phyloP scores from a whole-genome alignment of 2,113 vertebrate genomes.

The Misgurnus mizolepis region DNA sequence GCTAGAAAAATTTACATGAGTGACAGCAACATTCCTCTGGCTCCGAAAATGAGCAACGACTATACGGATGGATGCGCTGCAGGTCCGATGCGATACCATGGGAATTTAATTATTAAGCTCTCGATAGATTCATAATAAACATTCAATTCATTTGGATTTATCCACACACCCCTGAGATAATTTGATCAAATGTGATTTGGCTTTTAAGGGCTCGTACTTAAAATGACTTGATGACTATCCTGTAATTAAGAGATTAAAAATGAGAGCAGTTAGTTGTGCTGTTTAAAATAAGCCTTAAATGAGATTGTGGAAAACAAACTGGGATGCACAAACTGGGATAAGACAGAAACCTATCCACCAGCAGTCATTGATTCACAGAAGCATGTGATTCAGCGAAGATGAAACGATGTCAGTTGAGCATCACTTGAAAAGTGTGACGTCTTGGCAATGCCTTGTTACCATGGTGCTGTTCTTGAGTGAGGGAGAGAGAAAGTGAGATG shows the following conservation, averaged over 20 bases:
- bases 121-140: constrained; percentile 43
- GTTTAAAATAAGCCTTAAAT: constrained; percentile 42
- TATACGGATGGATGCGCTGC: not conserved
- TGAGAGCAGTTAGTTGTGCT: constrained; percentile 44
- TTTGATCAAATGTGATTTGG: constrained; percentile 44
- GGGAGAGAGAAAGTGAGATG: not conserved
- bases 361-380: not conserved
- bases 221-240: constrained; percentile 43
- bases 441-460: constrained; percentile 35
- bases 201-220: constrained; percentile 32
- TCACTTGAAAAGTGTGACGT: constrained; percentile 8
- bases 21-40: constrained; percentile 3
- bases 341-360: not conserved
- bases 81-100: constrained; percentile 26
- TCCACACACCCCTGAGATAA: constrained; percentile 34
- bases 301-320: not conserved
- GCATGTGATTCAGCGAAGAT: constrained; percentile 24
- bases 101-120: constrained; percentile 31
- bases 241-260: constrained; percentile 50
- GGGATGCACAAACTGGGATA: not conserved
- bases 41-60: constrained; percentile 13
- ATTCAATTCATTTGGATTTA: constrained; percentile 41
- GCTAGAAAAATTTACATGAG: not conserved
- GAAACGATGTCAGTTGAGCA: constrained; percentile 18
- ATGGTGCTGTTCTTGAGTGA: constrained; percentile 26